Percentiles rank a stretch among this genome's conserved stretches.
Conservation (phyloP, 2,113 vertebrate species). For the Megaceryle torquata region DNA sequence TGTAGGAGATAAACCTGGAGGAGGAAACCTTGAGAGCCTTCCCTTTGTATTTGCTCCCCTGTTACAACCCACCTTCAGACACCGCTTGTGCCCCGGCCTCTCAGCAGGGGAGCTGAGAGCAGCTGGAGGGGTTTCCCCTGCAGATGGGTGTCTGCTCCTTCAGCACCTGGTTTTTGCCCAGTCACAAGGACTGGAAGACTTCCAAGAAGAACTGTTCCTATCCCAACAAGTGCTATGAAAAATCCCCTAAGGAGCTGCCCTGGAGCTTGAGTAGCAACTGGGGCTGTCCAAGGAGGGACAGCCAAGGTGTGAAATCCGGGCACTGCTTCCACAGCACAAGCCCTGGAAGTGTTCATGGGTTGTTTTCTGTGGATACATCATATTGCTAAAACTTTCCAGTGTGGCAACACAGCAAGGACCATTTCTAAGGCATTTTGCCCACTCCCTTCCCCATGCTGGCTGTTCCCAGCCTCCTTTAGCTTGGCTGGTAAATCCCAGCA, state of each 20-base stretch:
- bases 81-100: background rate
- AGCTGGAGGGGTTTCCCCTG: background rate
- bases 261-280: background rate
- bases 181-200: background rate
- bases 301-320: background rate
- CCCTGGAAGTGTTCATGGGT: background rate
- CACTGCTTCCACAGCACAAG: background rate
- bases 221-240: background rate
- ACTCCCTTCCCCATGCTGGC: background rate
- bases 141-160: background rate
- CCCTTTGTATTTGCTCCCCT: background rate
- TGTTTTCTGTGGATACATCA: background rate
- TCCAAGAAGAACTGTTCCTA: background rate
- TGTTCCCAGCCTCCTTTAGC: background rate
- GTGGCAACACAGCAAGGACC: rapidly evolving
- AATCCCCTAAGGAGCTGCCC: rapidly evolving
- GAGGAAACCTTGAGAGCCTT: background rate
- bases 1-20: background rate
- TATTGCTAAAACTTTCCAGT: background rate
- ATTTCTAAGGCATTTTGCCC: background rate
- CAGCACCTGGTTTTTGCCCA: background rate
- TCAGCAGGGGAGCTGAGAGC: background rate
- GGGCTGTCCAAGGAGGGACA: background rate
- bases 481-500: background rate
- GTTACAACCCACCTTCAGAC: rapidly evolving